Evolutionary conservation across 2,113 vertebrate genomes (phyloP), one percentile per base, ranked within the genome.

Genomic region (Excalfactoria chinensis): DNA sequence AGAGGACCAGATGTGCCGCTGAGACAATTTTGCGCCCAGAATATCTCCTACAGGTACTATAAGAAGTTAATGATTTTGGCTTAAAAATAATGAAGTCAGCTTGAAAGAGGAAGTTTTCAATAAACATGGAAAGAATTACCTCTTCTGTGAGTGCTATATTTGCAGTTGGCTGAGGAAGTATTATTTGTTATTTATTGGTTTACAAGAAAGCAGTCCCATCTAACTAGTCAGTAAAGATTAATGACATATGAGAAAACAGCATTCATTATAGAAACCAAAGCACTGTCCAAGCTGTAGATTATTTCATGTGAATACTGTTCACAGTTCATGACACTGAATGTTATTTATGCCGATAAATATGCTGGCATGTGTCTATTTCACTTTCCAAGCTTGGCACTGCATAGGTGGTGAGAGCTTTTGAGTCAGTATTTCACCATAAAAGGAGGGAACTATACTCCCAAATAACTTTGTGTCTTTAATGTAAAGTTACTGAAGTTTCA

Each of bases 161-260:
- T 75, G 51, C 15, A 80, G 34, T 44, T 90, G 48, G 53, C 58
- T 77, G 43, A 81, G 64, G 15, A 89, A 86, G 9, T 68, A 84
- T 48, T 76, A 44, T 86, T 78, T 86, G 49, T 71, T 70, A 75
- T 89, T 84, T 80, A 74, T 49, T 95, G 30, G 68, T 81, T 86
- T 79, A 19, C 78, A 40, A 94, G 64, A n/a, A 94, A 88, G 34
- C 72, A 1, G 77, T 89, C 93, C 56, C 74, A 88, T 59, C 43
- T 55, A 62, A 81, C 78, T 79, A 79, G 37, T 90, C 96, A 90
- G 75, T 92, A 93, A 94, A 78, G 74, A 84, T 84, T 94, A 86
- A 43, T 88, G 68, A 93, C 63, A 22, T 73, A 63, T 1, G 16
- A 68, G 84, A 73, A 76, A 92, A 48, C 21, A 94, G 18, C 21